Base-by-base conservation (phyloP, 2,888 invertebrate genomes). In the Marronus borbonicus region DNA sequence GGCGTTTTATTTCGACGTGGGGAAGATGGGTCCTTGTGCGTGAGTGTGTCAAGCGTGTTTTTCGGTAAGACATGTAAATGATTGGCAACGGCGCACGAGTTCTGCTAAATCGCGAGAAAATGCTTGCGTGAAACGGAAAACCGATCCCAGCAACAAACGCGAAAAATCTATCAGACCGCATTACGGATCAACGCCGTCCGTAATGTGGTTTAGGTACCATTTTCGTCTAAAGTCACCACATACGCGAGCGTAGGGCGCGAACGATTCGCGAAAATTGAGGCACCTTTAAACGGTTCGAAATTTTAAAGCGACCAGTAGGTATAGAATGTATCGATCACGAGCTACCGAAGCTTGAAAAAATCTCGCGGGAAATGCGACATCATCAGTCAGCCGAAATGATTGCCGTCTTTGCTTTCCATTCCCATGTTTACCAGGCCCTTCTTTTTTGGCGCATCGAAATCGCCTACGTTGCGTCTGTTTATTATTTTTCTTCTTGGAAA, bases 61-160 rank as follows among this genome's bases (percentile, higher is more conserved):
- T 74, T 74, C 58, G n/a, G 39, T 62, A 60, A 74, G 60, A 62
- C 60, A 60, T 74, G 72, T 49, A 74, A 74, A 74, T 74, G 72
- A 81, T 82, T 82, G 80, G 72, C 72, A 74, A 36, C 31, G 31
- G 31, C 31, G 31, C 24, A 76, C 81, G 81, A 81, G 81, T 77
- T 76, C 77, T 80, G 80, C 66, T 79, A 80, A 82, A 81, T 81
- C 81, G 81, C 79, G 79, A 81, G 80, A 80, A 79, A 81, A 81
- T 81, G 82, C 80, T 82, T 84, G 81, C 79, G 24, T 81, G 83
- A 83, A 80, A 83, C 81, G 84, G 84, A 84, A 85, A 85, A 85
- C 82, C 82, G 82, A 74, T 74, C 72, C 28, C 72, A 44, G 49
- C 14, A 24, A n/a, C 49, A 28, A 80, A 81, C 78, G 80, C 80